Evolutionary conservation across 2,113 vertebrate species (phyloP), one percentile per base, ranked within the genome.

Genomic region (Notothenia rossii): DNA sequence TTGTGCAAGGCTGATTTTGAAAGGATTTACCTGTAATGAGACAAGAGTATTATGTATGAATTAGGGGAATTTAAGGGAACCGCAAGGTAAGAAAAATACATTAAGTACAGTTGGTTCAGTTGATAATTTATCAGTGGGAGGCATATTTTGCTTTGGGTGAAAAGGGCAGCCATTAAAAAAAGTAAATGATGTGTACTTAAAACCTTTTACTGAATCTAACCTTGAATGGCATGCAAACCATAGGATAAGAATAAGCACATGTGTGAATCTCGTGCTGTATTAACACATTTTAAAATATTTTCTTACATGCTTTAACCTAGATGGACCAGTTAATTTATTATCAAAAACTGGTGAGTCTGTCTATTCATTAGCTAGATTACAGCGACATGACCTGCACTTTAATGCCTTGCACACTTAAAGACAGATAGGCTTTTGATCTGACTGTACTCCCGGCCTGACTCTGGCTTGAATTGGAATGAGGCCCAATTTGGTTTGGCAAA

Each of bases 351-450:
- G 2, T 25, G 54, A 29, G 50, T 73, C 36, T 67, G 22, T 0
- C 11, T 68, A 7, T 50, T 71, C 54, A 46, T 59, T 25, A 29
- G 65, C 49, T 59, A 33, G 25, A 69, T 76, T 59, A 55, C 65
- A 78, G 65, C 5, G 7, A 36, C 72, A n/a, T 59, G 60, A 79
- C 67, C 72, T 64, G 60, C 59, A 25, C 50, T 25, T 12, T 79
- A 4, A 81, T 12, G 40, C 77, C 18, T 33, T 20, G 49, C 79
- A 65, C 20, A 7, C 67, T 46, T 66, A 40, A 64, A 82, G 25
- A 87, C 71, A 59, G 60, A 77, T 72, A 73, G 81, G 14, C 43
- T 77, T 86, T 75, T 84, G 29, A 84, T 56, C 29, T 10, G 65
- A 64, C 74, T 72, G 75, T 75, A 75, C 51, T 20, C 48, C 58